Evolutionary conservation across 2,113 vertebrate genomes (phyloP).

Genomic region (Chaetodon trifascialis): DNA sequence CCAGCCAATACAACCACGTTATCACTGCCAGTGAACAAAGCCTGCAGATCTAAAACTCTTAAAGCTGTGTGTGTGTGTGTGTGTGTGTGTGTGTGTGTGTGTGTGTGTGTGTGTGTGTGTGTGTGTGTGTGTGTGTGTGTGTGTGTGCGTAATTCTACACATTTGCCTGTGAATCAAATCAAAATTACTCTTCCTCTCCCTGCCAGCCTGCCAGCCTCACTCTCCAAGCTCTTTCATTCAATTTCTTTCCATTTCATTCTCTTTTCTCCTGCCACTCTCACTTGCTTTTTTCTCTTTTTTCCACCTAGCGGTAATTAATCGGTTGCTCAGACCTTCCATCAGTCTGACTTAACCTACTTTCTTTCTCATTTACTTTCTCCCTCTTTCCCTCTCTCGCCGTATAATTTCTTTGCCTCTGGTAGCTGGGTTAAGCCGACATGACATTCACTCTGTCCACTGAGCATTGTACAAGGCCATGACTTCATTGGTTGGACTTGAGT

Average conservation of each 20-base stretch:
- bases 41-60: slow-evolving; percentile 49
- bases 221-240: slow-evolving; percentile 61
- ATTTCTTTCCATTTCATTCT: slow-evolving; percentile 62
- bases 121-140: too few species aligned
- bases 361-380: slow-evolving; percentile 55
- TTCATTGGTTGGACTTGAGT: slow-evolving; percentile 63
- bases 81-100: neutral
- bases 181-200: slow-evolving; percentile 61
- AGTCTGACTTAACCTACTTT: slow-evolving; percentile 82
- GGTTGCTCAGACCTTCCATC: slow-evolving; percentile 73
- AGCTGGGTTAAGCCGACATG: slow-evolving; percentile 67
- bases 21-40: slow-evolving; percentile 47
- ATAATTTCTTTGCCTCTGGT: slow-evolving; percentile 51
- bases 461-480: slow-evolving; percentile 49
- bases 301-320: slow-evolving; percentile 78
- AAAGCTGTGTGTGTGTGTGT: neutral
- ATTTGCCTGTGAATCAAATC: slow-evolving; percentile 74
- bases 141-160: slow-evolving; percentile 43
- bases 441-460: slow-evolving; percentile 67
- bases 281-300: slow-evolving; percentile 48
- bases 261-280: slow-evolving; percentile 59
- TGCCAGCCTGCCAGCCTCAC: slow-evolving; percentile 44
- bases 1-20: slow-evolving; percentile 51
- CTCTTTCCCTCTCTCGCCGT: slow-evolving; percentile 22
- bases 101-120: neutral